phyloP scores from a whole-genome alignment of 2,888 invertebrate species.

The Xestia c-nigrum region DNA sequence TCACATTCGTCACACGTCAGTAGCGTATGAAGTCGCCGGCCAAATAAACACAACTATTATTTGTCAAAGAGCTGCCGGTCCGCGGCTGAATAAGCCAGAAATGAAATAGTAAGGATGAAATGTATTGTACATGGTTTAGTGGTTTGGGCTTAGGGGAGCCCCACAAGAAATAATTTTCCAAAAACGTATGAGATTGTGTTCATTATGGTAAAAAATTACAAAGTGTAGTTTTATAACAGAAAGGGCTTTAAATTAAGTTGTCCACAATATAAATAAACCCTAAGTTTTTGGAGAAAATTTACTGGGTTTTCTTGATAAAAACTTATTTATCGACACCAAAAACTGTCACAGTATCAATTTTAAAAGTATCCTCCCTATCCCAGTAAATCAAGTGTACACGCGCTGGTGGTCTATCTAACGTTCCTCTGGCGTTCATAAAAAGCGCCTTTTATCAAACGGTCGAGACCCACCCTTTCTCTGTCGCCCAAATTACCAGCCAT shows the following conservation, averaged over 20 bases:
- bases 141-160: neutral
- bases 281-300: neutral
- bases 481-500: constrained; percentile 83
- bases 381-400: constrained; percentile 55
- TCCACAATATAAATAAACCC: neutral
- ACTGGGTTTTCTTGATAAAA: neutral
- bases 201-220: neutral
- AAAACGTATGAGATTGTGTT: neutral
- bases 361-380: constrained; percentile 19
- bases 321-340: constrained; percentile 1
- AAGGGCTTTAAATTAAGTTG: too few relatives aligned
- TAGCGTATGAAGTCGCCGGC: constrained; percentile 74
- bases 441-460: constrained; percentile 77
- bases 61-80: constrained; percentile 66
- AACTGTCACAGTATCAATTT: constrained; percentile 13
- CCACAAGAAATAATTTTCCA: neutral
- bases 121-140: constrained; percentile 22
- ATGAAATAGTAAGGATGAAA: constrained; percentile 40
- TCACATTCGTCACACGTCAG: constrained; percentile 78
- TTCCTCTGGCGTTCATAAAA: constrained; percentile 76
- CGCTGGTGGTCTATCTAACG: constrained; percentile 57
- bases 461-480: constrained; percentile 83
- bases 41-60: constrained; percentile 76
- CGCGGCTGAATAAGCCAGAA: constrained; percentile 37
- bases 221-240: neutral